A percentile compares a stretch with the other conserved stretches of the same genome.
These are phyloP conservation scores for Callionymus lyra DNA, from an alignment of 2,113 vertebrate species.

Conservation along the genomic window DNA sequence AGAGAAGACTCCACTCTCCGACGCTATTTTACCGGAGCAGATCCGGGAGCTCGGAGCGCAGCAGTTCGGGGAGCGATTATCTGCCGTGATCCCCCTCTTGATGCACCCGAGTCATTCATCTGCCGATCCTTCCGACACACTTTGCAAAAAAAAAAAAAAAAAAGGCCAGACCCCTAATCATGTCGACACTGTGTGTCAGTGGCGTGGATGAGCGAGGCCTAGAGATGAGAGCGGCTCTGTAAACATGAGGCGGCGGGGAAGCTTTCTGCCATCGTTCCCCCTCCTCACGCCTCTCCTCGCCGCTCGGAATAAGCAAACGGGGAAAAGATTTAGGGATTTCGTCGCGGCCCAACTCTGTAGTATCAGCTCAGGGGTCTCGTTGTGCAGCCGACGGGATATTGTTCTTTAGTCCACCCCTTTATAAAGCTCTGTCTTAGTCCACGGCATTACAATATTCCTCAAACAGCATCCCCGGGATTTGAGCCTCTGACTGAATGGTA, in stretches of 20 bases:
- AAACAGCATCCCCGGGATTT: constrained; percentile 6
- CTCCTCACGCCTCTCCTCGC: too few species aligned
- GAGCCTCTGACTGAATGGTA: constrained; percentile 19
- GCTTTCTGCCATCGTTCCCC: constrained; percentile 28
- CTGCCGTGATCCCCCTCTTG: constrained; percentile 61
- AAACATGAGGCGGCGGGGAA: constrained; percentile 58
- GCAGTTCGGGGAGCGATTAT: constrained; percentile 66
- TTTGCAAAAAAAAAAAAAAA: too few species aligned
- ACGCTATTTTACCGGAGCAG: constrained; percentile 73
- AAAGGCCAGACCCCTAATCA: constrained; percentile 60
- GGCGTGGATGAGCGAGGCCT: constrained; percentile 58
- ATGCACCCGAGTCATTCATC: constrained; percentile 67
- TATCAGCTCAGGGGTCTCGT: constrained; percentile 46
- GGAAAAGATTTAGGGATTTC: constrained; percentile 65
- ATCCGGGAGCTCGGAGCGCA: constrained; percentile 55
- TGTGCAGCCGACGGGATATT: constrained; percentile 52
- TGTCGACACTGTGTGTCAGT: constrained; percentile 57
- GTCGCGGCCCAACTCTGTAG: constrained; percentile 55
- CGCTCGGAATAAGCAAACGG: constrained; percentile 56
- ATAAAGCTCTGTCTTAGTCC: constrained; percentile 51
- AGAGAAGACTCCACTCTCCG: constrained; percentile 60
- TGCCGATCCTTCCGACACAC: constrained; percentile 38
- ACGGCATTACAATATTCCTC: constrained; percentile 46
- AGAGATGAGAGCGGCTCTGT: constrained; percentile 61
- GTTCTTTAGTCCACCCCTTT: constrained; percentile 51